phyloP scores from a whole-genome alignment of 2,113 vertebrate genomes.

The Otus sunia region DNA sequence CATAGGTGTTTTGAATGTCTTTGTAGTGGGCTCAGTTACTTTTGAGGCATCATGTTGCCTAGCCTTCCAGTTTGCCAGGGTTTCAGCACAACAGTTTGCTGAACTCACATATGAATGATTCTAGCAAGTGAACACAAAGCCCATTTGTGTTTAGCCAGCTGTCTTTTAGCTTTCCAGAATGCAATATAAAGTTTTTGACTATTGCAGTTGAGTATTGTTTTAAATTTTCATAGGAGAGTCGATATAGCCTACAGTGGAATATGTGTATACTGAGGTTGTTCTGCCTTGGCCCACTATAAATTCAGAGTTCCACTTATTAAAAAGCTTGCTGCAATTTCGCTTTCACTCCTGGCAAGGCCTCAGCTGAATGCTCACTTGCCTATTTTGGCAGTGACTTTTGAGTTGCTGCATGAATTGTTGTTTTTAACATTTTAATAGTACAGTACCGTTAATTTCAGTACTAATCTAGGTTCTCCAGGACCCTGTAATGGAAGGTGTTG shows the following conservation, averaged over 20 bases:
- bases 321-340: background rate
- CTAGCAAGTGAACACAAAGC: background rate
- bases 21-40: background rate
- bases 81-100: background rate
- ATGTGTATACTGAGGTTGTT: background rate
- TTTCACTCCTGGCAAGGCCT: background rate
- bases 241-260: background rate
- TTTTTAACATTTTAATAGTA: background rate
- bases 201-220: background rate
- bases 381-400: conserved; percentile 16
- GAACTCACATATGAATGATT: background rate
- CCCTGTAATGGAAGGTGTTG: background rate
- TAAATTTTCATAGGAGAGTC: background rate
- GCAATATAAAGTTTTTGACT: background rate
- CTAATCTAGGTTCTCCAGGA: background rate
- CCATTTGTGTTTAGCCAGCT: background rate
- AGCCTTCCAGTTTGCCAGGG: background rate
- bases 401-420: background rate
- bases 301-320: background rate
- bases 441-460: background rate
- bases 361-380: background rate
- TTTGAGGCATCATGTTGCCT: background rate
- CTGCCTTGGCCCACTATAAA: background rate
- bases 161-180: background rate
- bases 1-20: background rate